Conservation (phyloP, 2,888 invertebrate species). For the Matsumyia berberina region DNA sequence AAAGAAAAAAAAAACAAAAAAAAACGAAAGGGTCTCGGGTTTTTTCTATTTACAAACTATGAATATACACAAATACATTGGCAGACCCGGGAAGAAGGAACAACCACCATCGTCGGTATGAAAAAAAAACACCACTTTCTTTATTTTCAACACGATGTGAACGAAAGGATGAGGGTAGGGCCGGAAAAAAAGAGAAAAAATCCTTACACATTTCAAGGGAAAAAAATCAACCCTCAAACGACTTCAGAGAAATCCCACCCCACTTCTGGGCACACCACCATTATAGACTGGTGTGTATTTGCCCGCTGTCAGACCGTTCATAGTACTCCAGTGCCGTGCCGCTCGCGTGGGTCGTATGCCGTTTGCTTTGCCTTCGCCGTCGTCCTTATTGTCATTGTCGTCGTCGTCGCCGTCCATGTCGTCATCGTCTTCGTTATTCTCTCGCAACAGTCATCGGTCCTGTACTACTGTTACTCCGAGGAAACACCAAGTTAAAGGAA, state of each 20-base stretch:
- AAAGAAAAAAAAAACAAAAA: conserved; percentile 30
- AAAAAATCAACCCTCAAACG: conserved; percentile 51
- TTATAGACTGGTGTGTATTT: conserved; percentile 26
- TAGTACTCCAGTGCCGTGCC: conserved; percentile 22
- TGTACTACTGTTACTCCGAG: conserved; percentile 39
- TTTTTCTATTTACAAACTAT: conserved; percentile 69
- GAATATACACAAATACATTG: conserved; percentile 55
- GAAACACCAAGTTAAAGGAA: conserved; percentile 51
- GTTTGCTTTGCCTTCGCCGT: conserved; percentile 20
- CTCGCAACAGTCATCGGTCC: conserved; percentile 46
- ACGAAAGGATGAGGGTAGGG: conserved; percentile 24
- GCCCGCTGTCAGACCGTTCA: conserved; percentile 34
- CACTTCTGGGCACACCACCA: conserved; percentile 42
- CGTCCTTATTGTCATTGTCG: conserved; percentile 30
- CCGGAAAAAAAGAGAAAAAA: conserved; percentile 38
- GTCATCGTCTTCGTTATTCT: conserved; percentile 46
- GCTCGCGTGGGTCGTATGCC: conserved; percentile 12
- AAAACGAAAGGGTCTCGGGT: conserved; percentile 23
- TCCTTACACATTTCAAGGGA: conserved; percentile 39
- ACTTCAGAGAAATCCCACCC: conserved; percentile 70
- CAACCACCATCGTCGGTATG: conserved; percentile 53
- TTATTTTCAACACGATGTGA: conserved; percentile 51
- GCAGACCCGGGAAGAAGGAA: conserved; percentile 54
- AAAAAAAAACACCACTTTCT: conserved; percentile 68
- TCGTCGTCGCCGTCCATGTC: conserved; percentile 19